phyloP scores from a whole-genome alignment of 37 sponge, comb jelly and placozoan species.

The Halisarca cf. caerulea region DNA sequence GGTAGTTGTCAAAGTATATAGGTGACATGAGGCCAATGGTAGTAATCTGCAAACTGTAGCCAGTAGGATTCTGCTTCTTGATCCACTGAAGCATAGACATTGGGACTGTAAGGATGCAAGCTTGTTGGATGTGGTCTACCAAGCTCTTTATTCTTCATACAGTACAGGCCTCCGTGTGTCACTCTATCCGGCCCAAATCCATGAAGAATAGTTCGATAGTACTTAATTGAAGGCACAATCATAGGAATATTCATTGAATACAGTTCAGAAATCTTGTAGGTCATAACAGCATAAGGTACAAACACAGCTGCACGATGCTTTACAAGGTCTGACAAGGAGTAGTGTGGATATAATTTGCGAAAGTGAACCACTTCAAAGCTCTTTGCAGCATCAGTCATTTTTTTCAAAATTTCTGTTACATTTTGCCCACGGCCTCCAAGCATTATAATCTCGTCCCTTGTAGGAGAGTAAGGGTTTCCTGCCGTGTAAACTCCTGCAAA shows the following conservation, averaged over 20 bases:
- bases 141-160: background rate
- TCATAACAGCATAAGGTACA: constrained; percentile 42
- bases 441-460: constrained; percentile 15
- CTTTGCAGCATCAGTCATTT: too few species aligned
- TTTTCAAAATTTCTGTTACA: too few species aligned
- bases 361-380: constrained; percentile 4
- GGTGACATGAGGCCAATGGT: constrained; percentile 39
- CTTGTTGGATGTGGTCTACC: constrained; percentile 33
- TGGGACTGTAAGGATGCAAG: constrained; percentile 49
- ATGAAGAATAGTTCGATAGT: background rate
- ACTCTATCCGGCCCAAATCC: constrained; percentile 16
- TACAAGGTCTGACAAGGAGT: constrained; percentile 25
- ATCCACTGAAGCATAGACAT: background rate
- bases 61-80: constrained; percentile 51
- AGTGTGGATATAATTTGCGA: background rate
- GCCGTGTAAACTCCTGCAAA: constrained; percentile 26
- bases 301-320: constrained; percentile 43
- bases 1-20: constrained; percentile 49
- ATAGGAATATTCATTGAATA: constrained; percentile 41
- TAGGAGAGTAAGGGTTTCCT: constrained; percentile 14
- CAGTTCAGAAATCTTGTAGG: constrained; percentile 32
- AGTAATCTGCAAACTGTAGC: constrained; percentile 51
- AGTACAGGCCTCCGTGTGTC: background rate
- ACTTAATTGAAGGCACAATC: constrained; percentile 41
- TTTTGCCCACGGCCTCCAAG: background rate